Percentiles rank a stretch among this genome's conserved stretches.
Conservation (phyloP, 2,888 invertebrate species). For the Acronicta alni region DNA sequence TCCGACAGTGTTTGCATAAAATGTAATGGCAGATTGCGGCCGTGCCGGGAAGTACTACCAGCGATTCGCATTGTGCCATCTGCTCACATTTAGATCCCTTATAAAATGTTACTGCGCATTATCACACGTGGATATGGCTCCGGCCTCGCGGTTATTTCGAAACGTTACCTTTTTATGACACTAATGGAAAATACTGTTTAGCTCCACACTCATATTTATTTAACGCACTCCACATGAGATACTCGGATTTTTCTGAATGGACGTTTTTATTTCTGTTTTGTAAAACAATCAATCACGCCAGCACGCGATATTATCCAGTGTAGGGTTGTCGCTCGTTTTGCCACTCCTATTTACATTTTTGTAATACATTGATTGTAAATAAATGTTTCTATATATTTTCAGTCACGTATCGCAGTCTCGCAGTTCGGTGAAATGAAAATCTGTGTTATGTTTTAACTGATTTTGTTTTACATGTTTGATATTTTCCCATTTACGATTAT, state of each 20-base stretch:
- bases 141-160: constrained; percentile 81
- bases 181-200: constrained; percentile 86
- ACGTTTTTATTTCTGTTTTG: constrained; percentile 46
- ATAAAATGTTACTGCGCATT: constrained; percentile 88
- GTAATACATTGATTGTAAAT: constrained; percentile 36
- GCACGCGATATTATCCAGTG: constrained; percentile 31
- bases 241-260: constrained; percentile 49
- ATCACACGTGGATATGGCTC: constrained; percentile 84
- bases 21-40: constrained; percentile 87
- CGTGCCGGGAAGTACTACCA: constrained; percentile 78
- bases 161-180: constrained; percentile 85
- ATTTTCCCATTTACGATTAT: constrained; percentile 14
- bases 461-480: constrained; percentile 3
- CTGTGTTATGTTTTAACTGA: constrained; percentile 1
- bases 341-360: constrained; percentile 45
- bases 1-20: constrained; percentile 84
- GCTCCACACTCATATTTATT: constrained; percentile 75
- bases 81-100: constrained; percentile 88
- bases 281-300: constrained; percentile 50
- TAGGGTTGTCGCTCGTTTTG: constrained; percentile 37
- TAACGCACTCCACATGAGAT: constrained; percentile 65
- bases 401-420: constrained; percentile 12
- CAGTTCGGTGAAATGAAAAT: constrained; percentile 7
- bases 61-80: constrained; percentile 86
- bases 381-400: constrained; percentile 32